Evolutionary conservation across 1,140 invertebrate genomes (phyloP), one percentile per base, ranked within the genome.

Genomic region (Acyrthosiphon pisum): DNA sequence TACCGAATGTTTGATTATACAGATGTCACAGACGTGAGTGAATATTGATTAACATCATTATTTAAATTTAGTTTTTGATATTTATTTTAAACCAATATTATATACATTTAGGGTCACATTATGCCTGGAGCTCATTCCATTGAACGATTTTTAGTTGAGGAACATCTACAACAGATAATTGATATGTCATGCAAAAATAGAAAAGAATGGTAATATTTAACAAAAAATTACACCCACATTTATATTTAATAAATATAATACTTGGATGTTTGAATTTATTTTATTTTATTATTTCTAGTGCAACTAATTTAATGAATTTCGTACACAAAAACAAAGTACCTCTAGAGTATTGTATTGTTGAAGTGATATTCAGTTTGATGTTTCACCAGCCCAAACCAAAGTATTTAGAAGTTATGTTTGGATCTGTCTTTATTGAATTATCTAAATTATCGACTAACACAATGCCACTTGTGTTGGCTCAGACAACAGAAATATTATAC

Each of bases 1-100:
- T 99, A 98, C 96, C 97, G 98, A 83, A 98, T 99, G 97, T 99
- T 99, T 96, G 99, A 99, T 95, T 99, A 99, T 95, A 99, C 99
- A 11, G 99, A 99, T 95, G 99, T 99, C 95, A 98, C 99, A 22
- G 99, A 99, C 95, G 98, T 95, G 93, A 94, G 93, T 94, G 44
- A 50, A 88, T 93, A 83, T 90, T 83, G 35, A 92, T 11, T 90
- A n/a, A n/a, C n/a, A 53, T n/a, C 8, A 76, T 76, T 87, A 90
- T 48, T 92, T 89, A 14, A 60, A 53, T 76, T 23, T 6, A 22
- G 87, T 87, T 84, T 48, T 93, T 53, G 60, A 89, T 91, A 23
- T 89, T 93, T 11, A 37, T 68, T 53, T 89, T 20, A 20, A 68
- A 44, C 30, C 2, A 41, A 44, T 60, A 53, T 90, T 60, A 53